These are phyloP conservation scores for Onychomys torridus DNA, from an alignment of 2,797 vertebrate species.

Conservation along the genomic window DNA sequence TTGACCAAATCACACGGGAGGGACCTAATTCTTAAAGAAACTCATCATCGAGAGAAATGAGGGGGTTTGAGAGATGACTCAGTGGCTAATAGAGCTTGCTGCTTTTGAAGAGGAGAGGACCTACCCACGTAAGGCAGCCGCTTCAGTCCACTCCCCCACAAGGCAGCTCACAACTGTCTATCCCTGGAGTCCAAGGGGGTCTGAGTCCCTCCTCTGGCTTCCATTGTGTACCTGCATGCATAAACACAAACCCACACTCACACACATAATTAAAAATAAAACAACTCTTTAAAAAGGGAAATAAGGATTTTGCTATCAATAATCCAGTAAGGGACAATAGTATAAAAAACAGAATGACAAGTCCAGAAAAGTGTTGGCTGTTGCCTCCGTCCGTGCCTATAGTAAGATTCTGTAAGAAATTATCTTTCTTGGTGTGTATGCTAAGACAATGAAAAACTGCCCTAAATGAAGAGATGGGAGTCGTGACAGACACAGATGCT, in stretches of 20 bases:
- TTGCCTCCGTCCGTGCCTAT: not conserved
- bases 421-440: not conserved
- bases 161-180: not conserved
- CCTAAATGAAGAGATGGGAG: not conserved
- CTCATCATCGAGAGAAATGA: not conserved
- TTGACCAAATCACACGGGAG: not conserved
- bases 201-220: not conserved
- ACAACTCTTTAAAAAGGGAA: not conserved
- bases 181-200: too few relatives aligned
- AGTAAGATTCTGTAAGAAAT: not conserved
- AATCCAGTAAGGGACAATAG: not conserved
- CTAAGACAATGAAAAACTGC: not conserved
- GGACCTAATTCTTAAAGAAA: not conserved
- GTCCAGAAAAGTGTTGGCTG: not conserved
- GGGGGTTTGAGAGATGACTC: not conserved
- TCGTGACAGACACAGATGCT: not conserved
- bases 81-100: not conserved
- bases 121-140: not conserved
- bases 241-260: not conserved
- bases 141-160: too few relatives aligned
- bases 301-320: not conserved
- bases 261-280: not conserved
- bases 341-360: not conserved
- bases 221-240: not conserved
- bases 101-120: not conserved